Evolutionary conservation across 2,888 invertebrate genomes (phyloP).

Genomic region (Apamea sordens): DNA sequence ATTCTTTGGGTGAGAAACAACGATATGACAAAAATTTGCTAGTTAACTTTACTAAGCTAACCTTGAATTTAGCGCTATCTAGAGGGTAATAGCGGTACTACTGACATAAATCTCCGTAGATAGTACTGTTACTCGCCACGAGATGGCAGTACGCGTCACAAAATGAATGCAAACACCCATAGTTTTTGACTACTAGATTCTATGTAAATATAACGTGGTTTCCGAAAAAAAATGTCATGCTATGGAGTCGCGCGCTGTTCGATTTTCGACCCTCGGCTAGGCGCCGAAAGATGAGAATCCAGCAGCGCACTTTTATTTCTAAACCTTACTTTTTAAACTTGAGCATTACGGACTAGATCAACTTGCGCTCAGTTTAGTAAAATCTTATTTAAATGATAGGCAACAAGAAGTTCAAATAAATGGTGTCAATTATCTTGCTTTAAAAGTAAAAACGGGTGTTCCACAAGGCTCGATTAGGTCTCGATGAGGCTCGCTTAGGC

Average conservation of each 20-base stretch:
- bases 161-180: neutral
- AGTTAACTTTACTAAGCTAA: fast-evolving
- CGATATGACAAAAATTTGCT: no score
- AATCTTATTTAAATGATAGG: no score
- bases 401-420: no score
- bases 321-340: no score
- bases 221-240: neutral
- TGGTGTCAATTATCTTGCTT: no score
- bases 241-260: neutral
- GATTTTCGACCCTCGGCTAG: neutral
- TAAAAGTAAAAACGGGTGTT: no score
- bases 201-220: neutral
- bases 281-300: neutral
- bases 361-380: no score
- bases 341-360: no score
- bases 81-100: slow-evolving; percentile 28
- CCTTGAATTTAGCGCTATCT: slow-evolving; percentile 41
- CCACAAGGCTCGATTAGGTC: no score
- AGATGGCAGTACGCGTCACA: slow-evolving; percentile 58
- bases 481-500: no score
- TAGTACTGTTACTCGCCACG: slow-evolving; percentile 45
- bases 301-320: neutral
- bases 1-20: no score
- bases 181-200: neutral
- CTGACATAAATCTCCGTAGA: slow-evolving; percentile 57